Evolutionary conservation across 2,888 invertebrate species (phyloP).

Genomic region (Cactoblastis cactorum): DNA sequence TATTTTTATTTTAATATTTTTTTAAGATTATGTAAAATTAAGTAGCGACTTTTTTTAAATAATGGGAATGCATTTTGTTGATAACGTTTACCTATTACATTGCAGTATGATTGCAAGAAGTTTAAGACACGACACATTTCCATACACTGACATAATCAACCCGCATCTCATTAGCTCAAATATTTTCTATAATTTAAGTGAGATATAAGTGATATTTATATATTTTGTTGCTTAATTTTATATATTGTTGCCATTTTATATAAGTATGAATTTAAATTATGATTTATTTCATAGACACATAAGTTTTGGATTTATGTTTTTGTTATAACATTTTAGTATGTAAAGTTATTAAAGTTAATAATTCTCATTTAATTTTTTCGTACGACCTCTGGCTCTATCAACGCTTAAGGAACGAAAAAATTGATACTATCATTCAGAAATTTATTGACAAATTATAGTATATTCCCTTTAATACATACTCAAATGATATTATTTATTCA

Average conservation of each 20-base stretch:
- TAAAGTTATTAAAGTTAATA: no score
- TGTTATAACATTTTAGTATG: neutral
- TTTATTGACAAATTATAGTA: no score
- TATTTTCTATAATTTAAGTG: conserved; percentile 19
- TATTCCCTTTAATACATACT: neutral
- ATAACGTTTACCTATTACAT: neutral
- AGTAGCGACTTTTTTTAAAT: neutral
- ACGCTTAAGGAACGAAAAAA: no score
- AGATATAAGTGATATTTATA: conserved; percentile 22
- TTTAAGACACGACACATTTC: conserved; percentile 18
- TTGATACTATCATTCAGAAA: no score
- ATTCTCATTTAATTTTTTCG: no score
- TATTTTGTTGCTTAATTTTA: conserved; percentile 18
- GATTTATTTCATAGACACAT: no score
- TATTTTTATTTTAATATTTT: neutral
- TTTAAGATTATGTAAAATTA: neutral
- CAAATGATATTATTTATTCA: neutral
- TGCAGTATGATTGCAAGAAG: conserved; percentile 2
- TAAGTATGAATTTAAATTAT: conserved; percentile 18
- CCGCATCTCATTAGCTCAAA: conserved; percentile 17
- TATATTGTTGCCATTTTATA: conserved; percentile 18
- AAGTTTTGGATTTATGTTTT: no score
- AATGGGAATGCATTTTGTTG: neutral
- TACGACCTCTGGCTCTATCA: no score
- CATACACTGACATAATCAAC: conserved; percentile 17